Base-by-base conservation (phyloP, 2,888 invertebrate genomes). In the Carpatolechia fugitivella region DNA sequence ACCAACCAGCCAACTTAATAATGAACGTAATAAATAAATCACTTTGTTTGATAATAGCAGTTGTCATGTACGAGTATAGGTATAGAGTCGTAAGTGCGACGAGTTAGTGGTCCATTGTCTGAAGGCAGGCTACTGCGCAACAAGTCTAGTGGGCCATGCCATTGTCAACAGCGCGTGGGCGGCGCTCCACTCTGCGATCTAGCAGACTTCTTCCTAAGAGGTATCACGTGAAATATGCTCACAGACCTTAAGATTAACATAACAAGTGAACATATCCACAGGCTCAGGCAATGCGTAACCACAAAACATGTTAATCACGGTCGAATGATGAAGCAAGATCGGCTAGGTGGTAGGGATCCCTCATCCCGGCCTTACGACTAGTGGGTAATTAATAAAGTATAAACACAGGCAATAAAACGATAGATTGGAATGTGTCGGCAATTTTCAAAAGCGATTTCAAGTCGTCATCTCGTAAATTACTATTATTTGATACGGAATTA, bases 401-500 rank as follows among this genome's bases (percentile, higher is more conserved):
- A 79, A 82, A 78, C 71, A 79, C 68, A 67, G 70, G 68, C 80
- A 82, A 83, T 83, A 85, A 86, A 86, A 84, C 76, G 72, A 78
- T 80, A 74, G 76, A 69, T 70, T 58, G 84, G 84, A 82, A 88
- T 86, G 81, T 70, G 83, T 76, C 88, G 84, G 85, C 80, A 70
- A 70, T 76, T 76, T 78, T 82, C 84, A 86, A 87, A 84, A 82
- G 82, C 75, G 61, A 82, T 81, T 83, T 76, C 72, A 74, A 82
- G 74, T 80, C 78, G 80, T 85, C 86, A 87, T 86, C 83, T 77
- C 79, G 80, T 84, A 85, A 87, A 89, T 88, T 80, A 86, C 84
- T 82, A 89, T 85, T 88, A 88, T 89, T 88, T 83, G 81, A 81
- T 86, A 82, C 80, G 76, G 81, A 86, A 88, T 90, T 90, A 89